These are phyloP conservation scores for Taeniopygia guttata DNA, from an alignment of 2,797 vertebrate genomes.

Conservation along the genomic window DNA sequence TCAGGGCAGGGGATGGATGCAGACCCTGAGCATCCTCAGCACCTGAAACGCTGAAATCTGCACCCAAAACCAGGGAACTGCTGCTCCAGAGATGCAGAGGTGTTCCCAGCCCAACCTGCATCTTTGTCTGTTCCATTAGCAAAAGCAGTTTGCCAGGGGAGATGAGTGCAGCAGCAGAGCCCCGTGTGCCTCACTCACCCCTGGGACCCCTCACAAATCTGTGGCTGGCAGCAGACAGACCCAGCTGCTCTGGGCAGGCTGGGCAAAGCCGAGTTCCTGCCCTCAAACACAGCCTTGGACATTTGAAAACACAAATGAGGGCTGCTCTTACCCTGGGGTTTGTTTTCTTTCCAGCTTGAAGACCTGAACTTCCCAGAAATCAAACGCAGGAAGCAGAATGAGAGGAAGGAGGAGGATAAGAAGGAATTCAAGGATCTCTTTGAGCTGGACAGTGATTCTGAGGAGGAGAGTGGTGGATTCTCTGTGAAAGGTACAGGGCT, in stretches of 20 bases:
- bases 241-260: neutral
- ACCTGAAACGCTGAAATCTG: neutral
- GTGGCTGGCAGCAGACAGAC: neutral
- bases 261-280: neutral
- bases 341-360: conserved; percentile 79
- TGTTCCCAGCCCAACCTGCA: neutral
- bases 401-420: conserved; percentile 85
- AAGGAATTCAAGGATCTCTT: conserved; percentile 93
- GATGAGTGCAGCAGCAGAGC: neutral
- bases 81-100: neutral
- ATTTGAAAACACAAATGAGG: neutral
- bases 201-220: neutral
- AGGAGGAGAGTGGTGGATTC: conserved; percentile 69
- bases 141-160: neutral
- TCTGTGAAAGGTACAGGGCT: conserved; percentile 77
- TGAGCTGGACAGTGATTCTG: conserved; percentile 85
- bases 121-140: neutral
- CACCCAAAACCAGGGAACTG: neutral
- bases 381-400: conserved; percentile 83
- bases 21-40: neutral
- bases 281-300: neutral
- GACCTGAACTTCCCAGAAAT: conserved; percentile 92
- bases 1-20: neutral
- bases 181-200: neutral
- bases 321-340: neutral